Evolutionary conservation across 2,888 invertebrate genomes (phyloP), one percentile per base, ranked within the genome.

Genomic region (Koerneria pararmatus): DNA sequence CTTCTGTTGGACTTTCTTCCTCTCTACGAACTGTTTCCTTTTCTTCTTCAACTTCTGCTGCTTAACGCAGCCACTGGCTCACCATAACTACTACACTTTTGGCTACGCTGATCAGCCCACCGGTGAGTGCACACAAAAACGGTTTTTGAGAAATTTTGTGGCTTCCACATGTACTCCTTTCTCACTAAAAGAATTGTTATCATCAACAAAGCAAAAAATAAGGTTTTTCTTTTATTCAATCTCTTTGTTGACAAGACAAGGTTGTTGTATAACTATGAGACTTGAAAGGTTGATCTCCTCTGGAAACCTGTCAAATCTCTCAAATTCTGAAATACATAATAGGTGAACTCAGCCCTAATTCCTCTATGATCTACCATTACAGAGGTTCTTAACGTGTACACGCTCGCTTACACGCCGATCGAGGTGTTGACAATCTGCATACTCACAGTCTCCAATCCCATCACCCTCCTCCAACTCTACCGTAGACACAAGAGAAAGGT

Each of bases 401-500:
- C 76, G 27, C 66, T 78, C 41, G 74, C 76, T 22, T 82, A 82
- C 69, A 77, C 79, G 1, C 82, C 82, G 6, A 68, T 82, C 3
- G 82, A 82, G 62, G 68, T 83, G 15, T 51, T 74, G 22, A 79
- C 81, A 19, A 74, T 83, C 60, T 61, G 72, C 24, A 75, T 80
- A 3, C 69, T 83, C 46, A 74, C 80, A 15, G 71, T 83, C 57
- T 74, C 74, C 65, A 83, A 80, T 72, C 83, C 83, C 2, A 77
- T 82, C 57, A 83, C 82, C 1, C 67, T 83, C 22, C 71, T 80
- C 5, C 79, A 80, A 60, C 74, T 82, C 8, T 80, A 79, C 61
- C 74, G 79, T 24, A 69, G 81, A 32, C 81, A 83, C 72, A 78
- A 80, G 64, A 61, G 81, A 27, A 83, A 83, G 65, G 69, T 81